phyloP scores from a whole-genome alignment of 1,140 invertebrate species.

The Xylocopa sonorina region DNA sequence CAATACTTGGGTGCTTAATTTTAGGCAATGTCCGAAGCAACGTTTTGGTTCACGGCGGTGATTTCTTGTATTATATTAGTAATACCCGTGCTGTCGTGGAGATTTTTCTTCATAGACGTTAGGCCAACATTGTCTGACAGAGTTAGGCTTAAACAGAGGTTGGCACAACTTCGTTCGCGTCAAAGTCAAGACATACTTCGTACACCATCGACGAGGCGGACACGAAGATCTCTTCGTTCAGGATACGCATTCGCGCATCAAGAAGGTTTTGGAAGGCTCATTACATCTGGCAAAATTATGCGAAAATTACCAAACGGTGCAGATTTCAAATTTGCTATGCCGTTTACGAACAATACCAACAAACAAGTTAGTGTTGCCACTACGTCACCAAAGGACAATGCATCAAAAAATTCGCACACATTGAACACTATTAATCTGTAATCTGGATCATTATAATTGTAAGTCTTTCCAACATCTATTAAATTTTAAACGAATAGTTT shows the following conservation, averaged over 20 bases:
- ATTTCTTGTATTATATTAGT: slow-evolving; percentile 93
- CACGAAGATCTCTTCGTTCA: slow-evolving; percentile 94
- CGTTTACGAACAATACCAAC: slow-evolving; percentile 78
- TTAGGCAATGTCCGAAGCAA: slow-evolving; percentile 91
- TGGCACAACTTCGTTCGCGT: slow-evolving; percentile 86
- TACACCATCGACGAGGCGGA: slow-evolving; percentile 92
- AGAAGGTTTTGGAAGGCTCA: slow-evolving; percentile 98
- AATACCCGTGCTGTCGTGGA: slow-evolving; percentile 96
- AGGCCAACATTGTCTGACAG: slow-evolving; percentile 95
- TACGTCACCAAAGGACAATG: slow-evolving; percentile 79
- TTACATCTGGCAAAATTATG: slow-evolving; percentile 99
- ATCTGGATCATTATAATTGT: slow-evolving; percentile 66
- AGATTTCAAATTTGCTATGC: slow-evolving; percentile 80
- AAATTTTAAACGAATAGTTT: slow-evolving; percentile 31
- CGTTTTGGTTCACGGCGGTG: slow-evolving; percentile 97
- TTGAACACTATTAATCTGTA: slow-evolving; percentile 85
- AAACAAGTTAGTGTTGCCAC: slow-evolving; percentile 78
- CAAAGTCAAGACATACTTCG: slow-evolving; percentile 90
- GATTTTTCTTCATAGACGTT: slow-evolving; percentile 95
- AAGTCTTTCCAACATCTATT: slow-evolving; percentile 56
- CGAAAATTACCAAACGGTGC: slow-evolving; percentile 87
- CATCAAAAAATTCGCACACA: slow-evolving; percentile 83
- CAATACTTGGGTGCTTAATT: slow-evolving; percentile 42
- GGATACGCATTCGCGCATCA: slow-evolving; percentile 99
- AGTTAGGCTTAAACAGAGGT: slow-evolving; percentile 91